A percentile compares a stretch with the other conserved stretches of the same genome.
phyloP scores from a whole-genome alignment of 2,797 vertebrate species.

The Eurystomus glaucurus region DNA sequence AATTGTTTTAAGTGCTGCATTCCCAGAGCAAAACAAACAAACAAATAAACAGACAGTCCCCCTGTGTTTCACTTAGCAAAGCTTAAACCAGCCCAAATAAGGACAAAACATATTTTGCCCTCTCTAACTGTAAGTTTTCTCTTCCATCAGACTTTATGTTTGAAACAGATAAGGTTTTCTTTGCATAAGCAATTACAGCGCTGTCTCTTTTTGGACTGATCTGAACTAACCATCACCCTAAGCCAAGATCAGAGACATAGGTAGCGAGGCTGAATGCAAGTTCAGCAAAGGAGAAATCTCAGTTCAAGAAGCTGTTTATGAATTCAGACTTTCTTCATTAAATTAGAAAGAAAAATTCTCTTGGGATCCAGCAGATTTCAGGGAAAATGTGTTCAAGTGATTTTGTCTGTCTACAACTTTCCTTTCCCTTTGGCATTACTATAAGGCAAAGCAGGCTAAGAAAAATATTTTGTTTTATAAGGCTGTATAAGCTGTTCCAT shows the following conservation, averaged over 20 bases:
- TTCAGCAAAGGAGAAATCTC: conserved; percentile 65
- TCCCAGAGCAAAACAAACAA: conserved; percentile 57
- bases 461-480: conserved; percentile 3
- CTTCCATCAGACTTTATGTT: conserved; percentile 38
- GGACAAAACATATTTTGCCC: conserved; percentile 27
- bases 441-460: conserved; percentile 22
- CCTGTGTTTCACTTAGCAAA: not conserved
- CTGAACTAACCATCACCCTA: conserved; percentile 73
- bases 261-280: conserved; percentile 58
- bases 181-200: conserved; percentile 65
- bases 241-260: conserved; percentile 70
- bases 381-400: conserved; percentile 40
- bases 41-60: not conserved
- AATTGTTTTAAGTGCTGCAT: conserved; percentile 58
- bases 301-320: conserved; percentile 53
- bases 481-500: not conserved
- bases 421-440: conserved; percentile 13
- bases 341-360: conserved; percentile 54
- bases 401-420: conserved; percentile 18
- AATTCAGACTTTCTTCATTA: conserved; percentile 50
- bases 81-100: conserved; percentile 43
- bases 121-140: conserved; percentile 29
- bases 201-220: conserved; percentile 66
- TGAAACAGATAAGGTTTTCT: conserved; percentile 57
- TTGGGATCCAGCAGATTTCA: conserved; percentile 57